Evolutionary conservation across 2,113 vertebrate genomes (phyloP), one percentile per base, ranked within the genome.

Genomic region (Halichoerus grypus): DNA sequence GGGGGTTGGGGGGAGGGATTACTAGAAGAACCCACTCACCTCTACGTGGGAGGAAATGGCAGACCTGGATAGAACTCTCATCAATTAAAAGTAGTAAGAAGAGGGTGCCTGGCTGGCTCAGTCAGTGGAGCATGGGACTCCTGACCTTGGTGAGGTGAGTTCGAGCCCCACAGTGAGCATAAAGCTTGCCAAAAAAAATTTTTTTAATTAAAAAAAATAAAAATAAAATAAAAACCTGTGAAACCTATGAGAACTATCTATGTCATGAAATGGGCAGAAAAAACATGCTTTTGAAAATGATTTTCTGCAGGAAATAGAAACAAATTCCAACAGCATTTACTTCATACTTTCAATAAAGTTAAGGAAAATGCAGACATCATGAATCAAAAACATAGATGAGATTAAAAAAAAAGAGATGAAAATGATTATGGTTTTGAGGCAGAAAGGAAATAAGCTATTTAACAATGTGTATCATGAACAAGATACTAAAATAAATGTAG

Each of bases 261-360:
- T 33, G 31, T 88, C 77, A 65, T 67, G 81, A 77, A 84, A 90
- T 8, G 13, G 55, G 28, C 61, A 74, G 28, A 82, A 85, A 69
- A 81, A 71, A 53, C 7, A 63, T 16, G 80, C n/a, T 59, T 95
- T 26, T 79, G 67, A 46, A 67, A 97, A 74, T 28, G 22, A 94
- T 67, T 92, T 93, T 76, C 71, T 76, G 8, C 7, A 90, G 79
- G 49, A 92, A 97, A 80, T 10, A 59, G n/a, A 88, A 97, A 65
- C 69, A 67, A 95, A 91, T 93, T 51, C 42, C 57, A 69, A 72
- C 6, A 57, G 59, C n/a, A 36, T 84, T 87, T 84, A 39, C 65
- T 77, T 55, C n/a, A 53, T n/a, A 74, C 53, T 76, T 77, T 84
- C 74, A 94, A 90, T 79, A 94, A 93, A 51, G 67, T 74, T 36